phyloP scores from a whole-genome alignment of 2,888 invertebrate genomes.

The Stenchaetothrips biformis region DNA sequence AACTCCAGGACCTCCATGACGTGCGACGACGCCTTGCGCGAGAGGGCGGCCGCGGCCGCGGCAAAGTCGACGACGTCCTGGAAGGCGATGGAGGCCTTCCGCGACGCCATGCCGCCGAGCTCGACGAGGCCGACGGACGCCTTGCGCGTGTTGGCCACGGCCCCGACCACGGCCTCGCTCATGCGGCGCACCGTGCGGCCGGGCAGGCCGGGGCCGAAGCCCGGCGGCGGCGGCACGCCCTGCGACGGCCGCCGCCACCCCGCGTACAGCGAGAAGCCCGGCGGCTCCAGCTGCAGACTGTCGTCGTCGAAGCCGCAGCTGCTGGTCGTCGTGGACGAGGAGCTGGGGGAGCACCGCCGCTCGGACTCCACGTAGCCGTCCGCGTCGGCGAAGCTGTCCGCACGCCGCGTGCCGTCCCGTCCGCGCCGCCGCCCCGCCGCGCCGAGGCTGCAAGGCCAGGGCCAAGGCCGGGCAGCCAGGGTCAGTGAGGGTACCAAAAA shows the following conservation, averaged over 20 bases:
- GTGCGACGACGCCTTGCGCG: not conserved
- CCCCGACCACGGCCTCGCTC: not conserved
- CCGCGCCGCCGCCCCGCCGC: not conserved
- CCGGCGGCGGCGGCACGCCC: not conserved
- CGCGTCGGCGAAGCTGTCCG: not conserved
- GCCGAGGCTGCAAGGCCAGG: no score
- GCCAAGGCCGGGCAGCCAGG: no score
- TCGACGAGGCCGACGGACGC: not conserved
- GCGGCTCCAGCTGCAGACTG: conserved; percentile 11
- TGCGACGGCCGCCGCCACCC: not conserved
- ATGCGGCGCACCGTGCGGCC: conserved; percentile 6
- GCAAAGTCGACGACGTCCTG: not conserved
- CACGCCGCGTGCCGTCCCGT: not conserved
- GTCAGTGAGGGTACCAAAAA: no score
- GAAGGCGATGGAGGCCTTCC: not conserved
- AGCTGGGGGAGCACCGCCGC: not conserved
- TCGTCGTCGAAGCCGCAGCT: not conserved
- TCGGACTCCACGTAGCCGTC: not conserved
- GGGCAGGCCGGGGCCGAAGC: not conserved
- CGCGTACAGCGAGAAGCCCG: not conserved
- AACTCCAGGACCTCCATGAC: conserved; percentile 10
- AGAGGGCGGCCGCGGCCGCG: not conserved
- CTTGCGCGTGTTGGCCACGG: not conserved
- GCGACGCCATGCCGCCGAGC: not conserved
- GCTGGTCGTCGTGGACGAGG: not conserved